Base-by-base conservation (phyloP, 2,888 invertebrate genomes). In the Diarsia mendica region DNA sequence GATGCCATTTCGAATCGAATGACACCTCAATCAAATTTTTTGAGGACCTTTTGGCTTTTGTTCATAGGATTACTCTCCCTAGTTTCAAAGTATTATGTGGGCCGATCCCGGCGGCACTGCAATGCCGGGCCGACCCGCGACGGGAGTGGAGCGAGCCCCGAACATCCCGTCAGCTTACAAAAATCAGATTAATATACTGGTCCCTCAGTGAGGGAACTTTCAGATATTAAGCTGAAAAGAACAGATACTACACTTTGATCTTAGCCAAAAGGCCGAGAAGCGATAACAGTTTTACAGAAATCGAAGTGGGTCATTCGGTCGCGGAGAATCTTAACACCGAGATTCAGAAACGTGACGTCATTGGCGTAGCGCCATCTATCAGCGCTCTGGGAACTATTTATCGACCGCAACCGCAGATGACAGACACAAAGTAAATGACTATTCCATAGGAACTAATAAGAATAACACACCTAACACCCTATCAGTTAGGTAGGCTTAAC, bases 21-120 rank as follows among this genome's bases (percentile, higher is more conserved):
- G n/a, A n/a, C n/a, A n/a, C n/a, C n/a, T n/a, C n/a, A n/a, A n/a
- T n/a, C n/a, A n/a, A n/a, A n/a, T n/a, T n/a, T n/a, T n/a, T n/a
- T n/a, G n/a, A n/a, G n/a, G n/a, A n/a, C n/a, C n/a, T n/a, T n/a
- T n/a, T n/a, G n/a, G n/a, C n/a, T n/a, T 28, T 28, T 28, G 28
- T 28, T 28, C 28, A 28, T 28, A 28, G 28, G 28, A 28, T 28
- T 2, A 1, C 0, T 28, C 15, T 28, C 48, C 13, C 48, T 48
- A 48, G 15, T 48, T 48, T 48, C 48, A 15, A 15, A 5, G 48
- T 48, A 13, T 13, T 58, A 80, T 51, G 44, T 71, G 65, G 70
- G 70, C 70, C 70, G 51, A 70, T 64, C 70, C 70, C 70, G 71
- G 66, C 71, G 71, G 71, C 71, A 71, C 71, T 71, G 71, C 66